Base-by-base conservation (phyloP, 2,797 vertebrate species). In the Apogon talboti region DNA sequence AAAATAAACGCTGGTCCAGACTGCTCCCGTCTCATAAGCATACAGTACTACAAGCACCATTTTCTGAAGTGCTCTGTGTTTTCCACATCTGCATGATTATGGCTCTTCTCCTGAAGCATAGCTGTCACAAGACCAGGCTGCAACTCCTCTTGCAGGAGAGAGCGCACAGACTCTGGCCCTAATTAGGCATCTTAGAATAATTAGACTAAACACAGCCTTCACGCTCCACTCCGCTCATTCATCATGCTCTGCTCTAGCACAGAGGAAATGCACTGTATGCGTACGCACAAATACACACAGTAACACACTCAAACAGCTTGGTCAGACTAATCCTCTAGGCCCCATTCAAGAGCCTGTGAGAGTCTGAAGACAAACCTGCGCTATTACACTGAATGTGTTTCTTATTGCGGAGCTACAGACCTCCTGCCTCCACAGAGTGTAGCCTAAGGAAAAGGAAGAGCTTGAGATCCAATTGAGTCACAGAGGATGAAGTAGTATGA, bases 171-270 rank as follows among this genome's bases (percentile, higher is more conserved):
- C 84, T 85, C 83, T 78, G 82, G 74, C 81, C 89, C 79, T 88
- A 91, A 93, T 92, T 93, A 91, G 88, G 86, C 92, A 91, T 91
- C 90, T 93, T 92, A 87, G 81, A 91, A 83, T 92, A 92, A 93
- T 93, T 91, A 91, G 85, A 87, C 89, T 92, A 92, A 92, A 91
- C 88, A 91, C 79, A 89, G 87, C 84, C 85, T 91, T 91, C 87
- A 89, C 79, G 89, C 91, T 91, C 76, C 66, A 69, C 84, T 90
- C 83, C 41, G 52, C 87, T 88, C 89, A 92, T 93, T 91, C 89
- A 92, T 90, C 91, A 91, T 66, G 81, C 82, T 75, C 66, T 21
- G 75, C 83, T 79, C 75, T 63, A 62, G 71, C 35, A 8, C 67
- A 81, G 76, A 86, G 87, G 83, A 90, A 89, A 85, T 71, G 70